phyloP scores from a whole-genome alignment of 1,140 invertebrate genomes.

The Spodoptera frugiperda region DNA sequence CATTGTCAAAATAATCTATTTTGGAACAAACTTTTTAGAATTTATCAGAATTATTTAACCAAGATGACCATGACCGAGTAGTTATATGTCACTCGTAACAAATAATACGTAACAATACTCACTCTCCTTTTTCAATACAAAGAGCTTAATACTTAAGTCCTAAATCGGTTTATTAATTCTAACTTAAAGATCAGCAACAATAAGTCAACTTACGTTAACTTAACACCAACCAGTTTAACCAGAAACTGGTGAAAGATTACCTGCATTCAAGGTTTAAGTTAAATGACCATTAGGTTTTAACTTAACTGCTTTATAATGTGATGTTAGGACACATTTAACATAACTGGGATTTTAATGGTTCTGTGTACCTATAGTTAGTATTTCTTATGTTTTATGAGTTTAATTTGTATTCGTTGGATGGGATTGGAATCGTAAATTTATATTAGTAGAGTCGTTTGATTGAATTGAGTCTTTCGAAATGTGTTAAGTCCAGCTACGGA shows the following conservation, averaged over 20 bases:
- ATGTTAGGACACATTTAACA: conserved; percentile 11
- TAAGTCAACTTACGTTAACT: neutral
- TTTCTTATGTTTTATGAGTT: neutral
- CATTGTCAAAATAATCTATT: too few relatives aligned
- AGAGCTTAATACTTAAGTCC: neutral
- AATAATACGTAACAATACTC: too few relatives aligned
- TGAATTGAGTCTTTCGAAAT: neutral
- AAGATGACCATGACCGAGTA: too few relatives aligned
- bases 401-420: neutral
- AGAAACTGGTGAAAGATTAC: conserved; percentile 29
- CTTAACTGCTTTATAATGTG: conserved; percentile 29
- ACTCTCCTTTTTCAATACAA: too few relatives aligned
- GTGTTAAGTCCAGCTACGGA: too few relatives aligned
- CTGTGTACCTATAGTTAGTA: neutral
- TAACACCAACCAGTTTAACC: neutral
- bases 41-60: too few relatives aligned
- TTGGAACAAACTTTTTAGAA: too few relatives aligned
- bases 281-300: conserved; percentile 7
- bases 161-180: neutral
- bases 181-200: neutral
- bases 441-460: neutral
- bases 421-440: neutral
- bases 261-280: conserved; percentile 2
- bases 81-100: too few relatives aligned
- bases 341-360: conserved; percentile 3